phyloP scores from a whole-genome alignment of 2,113 vertebrate species.

The Dicaeum eximium region DNA sequence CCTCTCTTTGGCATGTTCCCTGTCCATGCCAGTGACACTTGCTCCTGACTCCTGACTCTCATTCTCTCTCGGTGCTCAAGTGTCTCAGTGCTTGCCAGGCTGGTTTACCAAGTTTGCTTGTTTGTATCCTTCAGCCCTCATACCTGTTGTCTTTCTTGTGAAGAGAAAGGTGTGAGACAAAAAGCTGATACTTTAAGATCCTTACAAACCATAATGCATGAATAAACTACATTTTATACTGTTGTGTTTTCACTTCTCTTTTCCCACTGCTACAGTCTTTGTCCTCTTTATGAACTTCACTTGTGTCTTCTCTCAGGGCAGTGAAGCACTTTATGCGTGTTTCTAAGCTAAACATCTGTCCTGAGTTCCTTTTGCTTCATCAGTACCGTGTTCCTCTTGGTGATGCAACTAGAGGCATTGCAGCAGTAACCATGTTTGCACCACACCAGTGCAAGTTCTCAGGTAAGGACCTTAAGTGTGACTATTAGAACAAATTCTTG shows the following conservation, averaged over 20 bases:
- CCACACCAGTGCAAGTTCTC: neutral
- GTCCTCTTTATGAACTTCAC: neutral
- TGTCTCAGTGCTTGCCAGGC: neutral
- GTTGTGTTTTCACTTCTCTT: neutral
- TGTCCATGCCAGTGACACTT: neutral
- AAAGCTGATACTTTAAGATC: neutral
- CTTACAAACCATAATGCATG: neutral
- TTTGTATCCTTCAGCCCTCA: neutral
- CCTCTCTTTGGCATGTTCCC: neutral
- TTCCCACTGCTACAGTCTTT: neutral
- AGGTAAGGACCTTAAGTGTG: neutral
- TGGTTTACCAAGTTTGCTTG: slow-evolving; percentile 4
- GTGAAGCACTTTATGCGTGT: neutral
- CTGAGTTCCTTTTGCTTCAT: neutral
- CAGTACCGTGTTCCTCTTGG: neutral
- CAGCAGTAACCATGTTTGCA: neutral
- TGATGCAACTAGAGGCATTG: neutral
- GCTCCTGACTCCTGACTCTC: neutral
- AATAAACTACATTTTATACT: neutral
- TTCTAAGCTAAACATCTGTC: neutral
- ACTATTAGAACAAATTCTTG: neutral
- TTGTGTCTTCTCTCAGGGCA: neutral
- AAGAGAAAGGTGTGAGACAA: neutral
- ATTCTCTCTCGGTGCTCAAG: neutral
- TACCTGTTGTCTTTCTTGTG: neutral